These are phyloP conservation scores for Perdita meconis DNA, from an alignment of 2,888 invertebrate genomes.

Conservation along the genomic window DNA sequence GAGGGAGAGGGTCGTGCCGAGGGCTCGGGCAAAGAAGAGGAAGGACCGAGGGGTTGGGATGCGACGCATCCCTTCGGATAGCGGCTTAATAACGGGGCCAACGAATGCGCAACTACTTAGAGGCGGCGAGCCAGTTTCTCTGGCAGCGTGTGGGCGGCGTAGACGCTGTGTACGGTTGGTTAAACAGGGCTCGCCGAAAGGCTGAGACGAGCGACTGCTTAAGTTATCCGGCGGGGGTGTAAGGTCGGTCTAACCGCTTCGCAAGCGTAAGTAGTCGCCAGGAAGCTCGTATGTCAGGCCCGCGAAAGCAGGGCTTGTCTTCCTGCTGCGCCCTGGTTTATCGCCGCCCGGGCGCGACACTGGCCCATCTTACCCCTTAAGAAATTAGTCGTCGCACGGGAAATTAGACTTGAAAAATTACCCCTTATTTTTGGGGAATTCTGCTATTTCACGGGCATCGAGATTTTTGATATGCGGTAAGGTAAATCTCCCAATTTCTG, in stretches of 20 bases:
- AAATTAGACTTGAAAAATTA: too few relatives aligned
- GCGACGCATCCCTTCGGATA: slow-evolving; percentile 67
- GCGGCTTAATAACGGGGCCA: slow-evolving; percentile 73
- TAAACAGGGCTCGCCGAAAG: slow-evolving; percentile 41
- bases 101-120: slow-evolving; percentile 67
- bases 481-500: too few relatives aligned
- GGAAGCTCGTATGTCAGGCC: slow-evolving; percentile 73
- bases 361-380: slow-evolving; percentile 36
- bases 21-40: not conserved
- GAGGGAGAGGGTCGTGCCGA: slow-evolving; percentile 24
- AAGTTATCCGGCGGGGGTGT: slow-evolving; percentile 63
- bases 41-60: slow-evolving; percentile 6
- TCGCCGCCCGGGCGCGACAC: slow-evolving; percentile 45
- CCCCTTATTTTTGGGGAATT: too few relatives aligned
- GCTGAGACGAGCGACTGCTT: slow-evolving; percentile 54
- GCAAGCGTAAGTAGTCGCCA: slow-evolving; percentile 70
- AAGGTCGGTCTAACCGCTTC: slow-evolving; percentile 64
- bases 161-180: slow-evolving; percentile 26
- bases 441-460: too few relatives aligned
- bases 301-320: slow-evolving; percentile 70
- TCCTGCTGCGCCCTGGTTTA: slow-evolving; percentile 72
- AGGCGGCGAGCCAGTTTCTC: slow-evolving; percentile 40
- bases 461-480: too few relatives aligned
- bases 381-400: too few relatives aligned
- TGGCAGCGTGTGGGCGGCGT: slow-evolving; percentile 25